phyloP scores from a whole-genome alignment of 2,113 vertebrate genomes.

The Tricholaema leucomelas region DNA sequence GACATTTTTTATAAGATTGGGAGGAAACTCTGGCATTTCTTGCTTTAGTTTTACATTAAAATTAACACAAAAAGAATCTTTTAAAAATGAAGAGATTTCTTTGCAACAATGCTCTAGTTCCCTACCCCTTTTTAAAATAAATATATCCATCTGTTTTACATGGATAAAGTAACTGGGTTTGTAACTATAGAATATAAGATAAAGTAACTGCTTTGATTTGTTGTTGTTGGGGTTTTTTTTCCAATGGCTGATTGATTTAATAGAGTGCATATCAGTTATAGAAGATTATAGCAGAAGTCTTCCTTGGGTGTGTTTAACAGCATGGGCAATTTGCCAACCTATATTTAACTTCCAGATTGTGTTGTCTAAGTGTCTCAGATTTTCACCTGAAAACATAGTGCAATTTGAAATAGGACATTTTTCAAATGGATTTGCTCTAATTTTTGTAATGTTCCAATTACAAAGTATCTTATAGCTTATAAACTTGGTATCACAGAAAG shows the following conservation, averaged over 20 bases:
- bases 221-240: neutral
- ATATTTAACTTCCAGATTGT: constrained; percentile 7
- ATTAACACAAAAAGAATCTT: neutral
- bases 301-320: neutral
- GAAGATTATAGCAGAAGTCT: constrained; percentile 18
- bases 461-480: neutral
- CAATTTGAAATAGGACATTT: neutral
- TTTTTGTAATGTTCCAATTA: neutral
- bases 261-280: neutral
- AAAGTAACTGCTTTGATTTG: neutral
- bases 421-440: neutral
- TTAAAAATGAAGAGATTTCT: neutral
- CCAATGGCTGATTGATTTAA: neutral
- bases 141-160: neutral
- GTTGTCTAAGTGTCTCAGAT: neutral
- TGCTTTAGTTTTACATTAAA: neutral
- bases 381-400: neutral
- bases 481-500: neutral
- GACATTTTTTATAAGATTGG: neutral
- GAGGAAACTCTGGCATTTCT: neutral
- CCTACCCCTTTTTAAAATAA: neutral
- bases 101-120: neutral
- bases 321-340: neutral
- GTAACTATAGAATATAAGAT: neutral
- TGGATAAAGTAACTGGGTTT: neutral